These are phyloP conservation scores for Epinephelus fuscoguttatus DNA, from an alignment of 2,113 vertebrate species.

Conservation along the genomic window DNA sequence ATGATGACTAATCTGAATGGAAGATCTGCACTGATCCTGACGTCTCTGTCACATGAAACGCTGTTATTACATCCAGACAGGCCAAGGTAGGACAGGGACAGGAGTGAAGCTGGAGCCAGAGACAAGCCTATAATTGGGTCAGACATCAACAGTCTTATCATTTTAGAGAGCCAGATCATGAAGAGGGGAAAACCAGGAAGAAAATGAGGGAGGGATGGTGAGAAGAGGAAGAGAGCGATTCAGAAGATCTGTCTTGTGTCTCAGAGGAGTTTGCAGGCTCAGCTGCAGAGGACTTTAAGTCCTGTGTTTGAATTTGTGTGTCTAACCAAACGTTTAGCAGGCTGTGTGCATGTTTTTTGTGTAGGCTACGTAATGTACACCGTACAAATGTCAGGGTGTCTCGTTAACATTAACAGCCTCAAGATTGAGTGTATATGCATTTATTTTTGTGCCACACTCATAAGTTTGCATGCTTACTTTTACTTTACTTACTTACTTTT, in stretches of 20 bases:
- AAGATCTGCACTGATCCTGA: conserved; percentile 1
- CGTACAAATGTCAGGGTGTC: neutral
- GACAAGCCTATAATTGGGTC: conserved; percentile 22
- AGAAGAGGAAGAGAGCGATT: conserved; percentile 40
- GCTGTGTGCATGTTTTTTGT: neutral
- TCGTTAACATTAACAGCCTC: neutral
- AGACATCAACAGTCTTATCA: conserved; percentile 38
- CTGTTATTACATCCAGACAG: conserved; percentile 32
- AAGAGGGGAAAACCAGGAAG: conserved; percentile 31
- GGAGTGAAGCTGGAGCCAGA: neutral
- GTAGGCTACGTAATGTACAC: neutral
- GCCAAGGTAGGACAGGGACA: conserved; percentile 2
- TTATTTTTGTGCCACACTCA: neutral
- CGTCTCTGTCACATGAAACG: conserved; percentile 9
- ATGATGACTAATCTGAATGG: neutral
- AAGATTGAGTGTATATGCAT: neutral
- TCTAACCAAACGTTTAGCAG: neutral
- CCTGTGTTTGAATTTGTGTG: neutral
- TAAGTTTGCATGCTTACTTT: neutral
- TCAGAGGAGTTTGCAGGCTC: conserved; percentile 29
- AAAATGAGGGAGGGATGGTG: conserved; percentile 34
- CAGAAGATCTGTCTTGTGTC: conserved; percentile 33
- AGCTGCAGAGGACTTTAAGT: conserved; percentile 22
- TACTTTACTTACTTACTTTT: too few species aligned
- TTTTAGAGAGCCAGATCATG: conserved; percentile 16